Percentiles rank a stretch among this genome's conserved stretches.
Evolutionary conservation across 2,888 invertebrate genomes (phyloP).

Genomic region (Bursaphelenchus okinawaensis): DNA sequence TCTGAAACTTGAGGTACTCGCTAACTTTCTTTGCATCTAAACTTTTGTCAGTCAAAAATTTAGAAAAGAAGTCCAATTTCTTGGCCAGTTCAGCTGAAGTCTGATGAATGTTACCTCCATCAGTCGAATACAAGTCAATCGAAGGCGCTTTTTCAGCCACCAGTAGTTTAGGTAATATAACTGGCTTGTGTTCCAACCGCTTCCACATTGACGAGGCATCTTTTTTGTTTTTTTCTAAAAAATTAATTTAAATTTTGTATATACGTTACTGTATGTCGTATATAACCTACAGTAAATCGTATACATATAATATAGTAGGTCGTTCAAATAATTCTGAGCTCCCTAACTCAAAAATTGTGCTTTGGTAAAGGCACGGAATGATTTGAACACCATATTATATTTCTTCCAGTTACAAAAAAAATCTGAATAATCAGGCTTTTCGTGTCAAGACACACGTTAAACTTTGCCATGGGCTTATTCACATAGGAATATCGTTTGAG

Average conservation of each 20-base stretch:
- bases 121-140: background rate
- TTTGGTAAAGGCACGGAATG: no score
- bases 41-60: slow-evolving; percentile 6
- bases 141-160: background rate
- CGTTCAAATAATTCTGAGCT: no score
- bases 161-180: slow-evolving; percentile 4
- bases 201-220: background rate
- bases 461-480: no score
- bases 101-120: background rate
- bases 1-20: slow-evolving; percentile 5
- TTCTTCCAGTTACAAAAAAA: no score
- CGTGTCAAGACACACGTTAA: no score
- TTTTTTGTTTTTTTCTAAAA: slow-evolving; percentile 1
- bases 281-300: no score
- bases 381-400: no score
- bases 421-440: no score
- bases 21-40: background rate
- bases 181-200: background rate
- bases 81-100: slow-evolving; percentile 3
- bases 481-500: no score
- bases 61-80: slow-evolving; percentile 8
- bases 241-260: background rate
- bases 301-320: no score
- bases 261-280: no score
- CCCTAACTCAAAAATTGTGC: no score